Conservation (phyloP, 2,113 vertebrate species). For the Thryonomys swinderianus region DNA sequence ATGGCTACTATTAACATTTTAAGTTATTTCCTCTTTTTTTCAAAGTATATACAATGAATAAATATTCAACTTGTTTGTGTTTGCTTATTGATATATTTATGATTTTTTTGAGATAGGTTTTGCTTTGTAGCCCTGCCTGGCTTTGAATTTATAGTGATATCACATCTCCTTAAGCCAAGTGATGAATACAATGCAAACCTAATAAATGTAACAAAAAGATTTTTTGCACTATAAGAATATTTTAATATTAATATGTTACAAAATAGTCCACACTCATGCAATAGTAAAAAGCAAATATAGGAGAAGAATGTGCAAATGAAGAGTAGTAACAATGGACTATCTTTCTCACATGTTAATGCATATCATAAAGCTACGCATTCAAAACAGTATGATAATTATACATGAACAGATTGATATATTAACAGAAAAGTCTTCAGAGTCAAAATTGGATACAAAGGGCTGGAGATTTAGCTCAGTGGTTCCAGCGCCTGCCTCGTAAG, state of each 20-base stretch:
- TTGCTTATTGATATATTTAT: not conserved
- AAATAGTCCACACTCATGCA: not conserved
- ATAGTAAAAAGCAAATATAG: slow-evolving; percentile 10
- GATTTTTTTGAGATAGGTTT: not conserved
- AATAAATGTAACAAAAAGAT: not conserved
- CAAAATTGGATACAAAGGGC: not conserved
- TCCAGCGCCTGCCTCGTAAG: too few species aligned
- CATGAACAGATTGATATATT: not conserved
- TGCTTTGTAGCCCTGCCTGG: not conserved
- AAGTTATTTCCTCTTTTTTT: not conserved
- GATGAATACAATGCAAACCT: not conserved
- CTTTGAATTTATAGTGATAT: not conserved
- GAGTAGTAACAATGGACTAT: not conserved
- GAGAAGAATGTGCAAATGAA: slow-evolving; percentile 5
- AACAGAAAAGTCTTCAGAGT: not conserved
- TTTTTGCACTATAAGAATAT: not conserved
- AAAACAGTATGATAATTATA: not conserved
- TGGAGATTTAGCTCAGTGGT: too few species aligned
- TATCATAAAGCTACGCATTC: not conserved
- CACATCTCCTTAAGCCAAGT: not conserved
- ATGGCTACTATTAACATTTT: slow-evolving; percentile 16
- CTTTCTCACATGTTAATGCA: not conserved
- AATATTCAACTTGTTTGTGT: not conserved
- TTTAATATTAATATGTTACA: not conserved
- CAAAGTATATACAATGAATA: not conserved